These are phyloP conservation scores for Cyclargus thomasi DNA, from an alignment of 1,140 invertebrate genomes.

Conservation along the genomic window DNA sequence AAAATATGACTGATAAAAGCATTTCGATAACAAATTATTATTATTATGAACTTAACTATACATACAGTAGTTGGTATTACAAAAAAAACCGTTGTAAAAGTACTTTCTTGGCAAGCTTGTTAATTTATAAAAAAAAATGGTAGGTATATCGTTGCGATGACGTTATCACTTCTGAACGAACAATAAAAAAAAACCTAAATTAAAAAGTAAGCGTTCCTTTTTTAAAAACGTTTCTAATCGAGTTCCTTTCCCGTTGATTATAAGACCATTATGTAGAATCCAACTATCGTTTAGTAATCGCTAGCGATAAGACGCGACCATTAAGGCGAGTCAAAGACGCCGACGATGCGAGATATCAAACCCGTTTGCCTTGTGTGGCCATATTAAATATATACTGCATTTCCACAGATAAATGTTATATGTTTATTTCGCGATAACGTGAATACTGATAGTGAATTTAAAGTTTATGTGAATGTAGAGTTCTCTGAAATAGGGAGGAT, in stretches of 20 bases:
- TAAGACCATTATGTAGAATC: slow-evolving; percentile 1
- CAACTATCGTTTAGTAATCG: slow-evolving; percentile 13
- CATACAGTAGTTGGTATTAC: too few species aligned
- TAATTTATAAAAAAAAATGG: too few species aligned
- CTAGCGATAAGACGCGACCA: slow-evolving; percentile 6
- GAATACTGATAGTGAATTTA: not conserved
- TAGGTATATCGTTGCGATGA: too few species aligned
- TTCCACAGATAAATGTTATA: not conserved
- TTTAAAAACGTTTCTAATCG: not conserved
- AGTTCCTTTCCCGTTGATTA: slow-evolving; percentile 1
- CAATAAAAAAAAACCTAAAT: not conserved
- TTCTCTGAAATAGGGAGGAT: too few species aligned
- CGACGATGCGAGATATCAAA: not conserved
- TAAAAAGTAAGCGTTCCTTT: too few species aligned
- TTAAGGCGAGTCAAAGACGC: slow-evolving; percentile 7
- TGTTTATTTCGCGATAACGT: not conserved
- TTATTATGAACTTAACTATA: too few species aligned
- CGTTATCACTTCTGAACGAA: not conserved
- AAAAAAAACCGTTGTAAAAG: too few species aligned
- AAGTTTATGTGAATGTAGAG: not conserved
- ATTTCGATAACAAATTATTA: not conserved
- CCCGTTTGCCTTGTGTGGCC: slow-evolving; percentile 13
- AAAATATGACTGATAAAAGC: not conserved
- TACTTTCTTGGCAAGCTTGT: too few species aligned
- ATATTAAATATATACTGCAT: slow-evolving; percentile 11